phyloP scores from a whole-genome alignment of 2,888 invertebrate species.

The Oegoconia quadripuncta region DNA sequence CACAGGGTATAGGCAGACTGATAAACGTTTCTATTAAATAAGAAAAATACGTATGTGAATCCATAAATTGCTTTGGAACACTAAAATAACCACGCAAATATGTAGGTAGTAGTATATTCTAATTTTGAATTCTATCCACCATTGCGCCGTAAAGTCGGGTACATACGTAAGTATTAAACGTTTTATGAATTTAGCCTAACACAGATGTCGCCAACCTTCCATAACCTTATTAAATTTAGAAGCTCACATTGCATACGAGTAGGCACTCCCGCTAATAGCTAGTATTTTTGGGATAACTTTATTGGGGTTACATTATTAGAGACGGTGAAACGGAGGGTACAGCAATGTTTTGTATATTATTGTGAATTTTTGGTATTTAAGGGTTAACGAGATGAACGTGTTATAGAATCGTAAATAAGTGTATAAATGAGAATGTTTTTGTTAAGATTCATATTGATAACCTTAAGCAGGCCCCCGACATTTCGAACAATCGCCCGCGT shows the following conservation, averaged over 20 bases:
- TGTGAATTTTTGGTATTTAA: too few species aligned
- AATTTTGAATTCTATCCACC: constrained; percentile 28
- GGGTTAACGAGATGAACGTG: too few species aligned
- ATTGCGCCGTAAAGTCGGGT: constrained; percentile 22
- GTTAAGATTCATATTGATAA: too few species aligned
- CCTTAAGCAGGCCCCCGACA: too few species aligned
- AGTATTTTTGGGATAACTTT: constrained; percentile 20
- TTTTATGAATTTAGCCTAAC: constrained; percentile 29
- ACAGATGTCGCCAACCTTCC: constrained; percentile 21
- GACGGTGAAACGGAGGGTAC: constrained; percentile 5
- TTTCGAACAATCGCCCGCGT: too few species aligned
- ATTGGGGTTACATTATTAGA: constrained; percentile 16
- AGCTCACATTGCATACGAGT: constrained; percentile 23
- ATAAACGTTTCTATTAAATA: not conserved
- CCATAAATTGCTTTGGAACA: too few species aligned
- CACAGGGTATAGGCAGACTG: too few species aligned
- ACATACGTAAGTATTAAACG: constrained; percentile 28
- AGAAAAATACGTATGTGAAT: not conserved
- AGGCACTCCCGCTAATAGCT: constrained; percentile 16
- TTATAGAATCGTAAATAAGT: too few species aligned
- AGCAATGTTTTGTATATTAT: too few species aligned
- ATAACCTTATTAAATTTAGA: constrained; percentile 31
- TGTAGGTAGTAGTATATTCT: constrained; percentile 24
- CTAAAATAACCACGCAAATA: too few species aligned
- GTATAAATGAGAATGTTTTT: too few species aligned